Conservation (phyloP, 2,113 vertebrate species). For the Tor tambroides region DNA sequence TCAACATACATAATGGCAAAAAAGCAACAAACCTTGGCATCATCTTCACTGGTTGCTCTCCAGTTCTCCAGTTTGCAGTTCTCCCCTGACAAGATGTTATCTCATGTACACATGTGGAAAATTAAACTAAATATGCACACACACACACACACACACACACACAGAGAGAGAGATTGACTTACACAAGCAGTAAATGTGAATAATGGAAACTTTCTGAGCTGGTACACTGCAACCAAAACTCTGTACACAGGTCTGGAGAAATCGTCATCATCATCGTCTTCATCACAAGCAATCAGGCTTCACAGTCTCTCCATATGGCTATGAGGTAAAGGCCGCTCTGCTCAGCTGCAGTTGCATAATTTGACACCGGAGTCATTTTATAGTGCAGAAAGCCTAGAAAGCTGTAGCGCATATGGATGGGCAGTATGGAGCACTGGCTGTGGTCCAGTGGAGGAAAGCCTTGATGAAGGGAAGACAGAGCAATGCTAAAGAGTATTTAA, state of each 20-base stretch:
- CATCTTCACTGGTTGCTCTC: neutral
- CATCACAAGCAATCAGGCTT: slow-evolving; percentile 41
- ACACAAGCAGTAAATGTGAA: slow-evolving; percentile 23
- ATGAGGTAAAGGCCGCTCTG: slow-evolving; percentile 11
- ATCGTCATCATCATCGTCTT: slow-evolving; percentile 29
- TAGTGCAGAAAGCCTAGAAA: neutral
- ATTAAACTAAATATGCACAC: neutral
- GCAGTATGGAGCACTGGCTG: slow-evolving; percentile 34
- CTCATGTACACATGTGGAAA: slow-evolving; percentile 11
- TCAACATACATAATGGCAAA: neutral
- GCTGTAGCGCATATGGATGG: slow-evolving; percentile 28
- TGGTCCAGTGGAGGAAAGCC: slow-evolving; percentile 32
- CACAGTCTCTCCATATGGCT: neutral
- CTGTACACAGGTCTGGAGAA: slow-evolving; percentile 38
- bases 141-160: too few relatives aligned
- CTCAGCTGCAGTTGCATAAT: slow-evolving; percentile 28
- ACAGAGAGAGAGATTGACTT: slow-evolving; percentile 25
- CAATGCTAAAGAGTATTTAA: neutral
- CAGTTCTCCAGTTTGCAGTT: neutral
- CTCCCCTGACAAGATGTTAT: neutral
- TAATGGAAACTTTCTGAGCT: slow-evolving; percentile 29
- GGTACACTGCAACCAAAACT: slow-evolving; percentile 11
- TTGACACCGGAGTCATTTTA: slow-evolving; percentile 37
- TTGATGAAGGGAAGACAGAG: slow-evolving; percentile 27
- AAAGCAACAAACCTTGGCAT: neutral